Conservation (phyloP, 2,797 vertebrate species). For the Sternarchorhynchus goeldii region DNA sequence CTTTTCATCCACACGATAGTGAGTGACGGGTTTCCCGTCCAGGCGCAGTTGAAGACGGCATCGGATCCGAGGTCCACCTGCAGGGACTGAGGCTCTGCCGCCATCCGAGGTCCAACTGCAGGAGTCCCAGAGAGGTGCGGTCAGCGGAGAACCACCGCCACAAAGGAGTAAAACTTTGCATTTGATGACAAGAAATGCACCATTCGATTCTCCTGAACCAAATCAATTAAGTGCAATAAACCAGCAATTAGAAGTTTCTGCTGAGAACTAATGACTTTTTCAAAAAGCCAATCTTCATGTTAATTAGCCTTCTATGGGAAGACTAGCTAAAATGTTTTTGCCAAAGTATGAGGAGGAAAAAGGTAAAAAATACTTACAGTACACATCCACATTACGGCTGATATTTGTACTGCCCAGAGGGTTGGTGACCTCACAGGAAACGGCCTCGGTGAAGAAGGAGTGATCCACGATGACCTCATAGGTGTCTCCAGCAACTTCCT, state of each 20-base stretch:
- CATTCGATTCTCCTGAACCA: background rate
- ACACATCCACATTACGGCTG: slow-evolving; percentile 95
- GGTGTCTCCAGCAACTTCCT: slow-evolving; percentile 88
- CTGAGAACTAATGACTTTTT: slow-evolving; percentile 24
- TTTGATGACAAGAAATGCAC: background rate
- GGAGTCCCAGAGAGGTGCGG: background rate
- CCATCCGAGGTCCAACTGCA: slow-evolving; percentile 94
- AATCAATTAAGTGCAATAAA: slow-evolving; percentile 20
- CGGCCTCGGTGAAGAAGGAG: slow-evolving; percentile 92
- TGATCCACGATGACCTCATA: slow-evolving; percentile 94
- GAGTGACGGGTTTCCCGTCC: slow-evolving; percentile 96
- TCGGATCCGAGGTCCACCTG: slow-evolving; percentile 95
- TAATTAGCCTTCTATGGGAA: background rate
- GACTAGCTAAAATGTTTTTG: slow-evolving; percentile 2
- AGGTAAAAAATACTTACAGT: slow-evolving; percentile 84
- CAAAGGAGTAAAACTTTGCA: background rate
- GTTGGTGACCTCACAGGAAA: slow-evolving; percentile 97
- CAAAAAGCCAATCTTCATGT: background rate
- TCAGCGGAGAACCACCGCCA: background rate
- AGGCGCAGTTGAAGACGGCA: slow-evolving; percentile 93
- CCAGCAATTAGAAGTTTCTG: background rate
- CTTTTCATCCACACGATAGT: slow-evolving; percentile 99
- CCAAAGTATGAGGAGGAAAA: background rate
- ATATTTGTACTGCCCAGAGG: slow-evolving; percentile 95
- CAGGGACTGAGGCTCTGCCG: slow-evolving; percentile 91